Evolutionary conservation across 2,113 vertebrate species (phyloP).

Genomic region (Lophius piscatorius): DNA sequence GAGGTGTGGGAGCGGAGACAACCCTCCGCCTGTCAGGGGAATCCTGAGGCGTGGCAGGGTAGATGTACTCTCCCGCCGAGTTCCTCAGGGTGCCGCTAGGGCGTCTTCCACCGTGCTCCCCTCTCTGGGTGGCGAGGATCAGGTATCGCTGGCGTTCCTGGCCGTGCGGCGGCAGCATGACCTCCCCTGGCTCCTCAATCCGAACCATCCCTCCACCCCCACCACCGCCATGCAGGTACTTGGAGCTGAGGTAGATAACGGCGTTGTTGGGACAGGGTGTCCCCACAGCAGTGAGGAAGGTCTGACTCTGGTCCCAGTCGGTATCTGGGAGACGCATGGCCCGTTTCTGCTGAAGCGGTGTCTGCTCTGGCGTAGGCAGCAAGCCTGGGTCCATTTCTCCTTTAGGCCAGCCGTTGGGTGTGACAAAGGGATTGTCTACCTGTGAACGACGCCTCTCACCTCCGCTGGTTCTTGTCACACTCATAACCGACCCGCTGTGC

Average conservation of each 20-base stretch:
- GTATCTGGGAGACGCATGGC: slow-evolving; percentile 79
- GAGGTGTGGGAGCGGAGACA: slow-evolving; percentile 87
- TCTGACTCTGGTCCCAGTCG: slow-evolving; percentile 90
- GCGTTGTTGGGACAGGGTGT: slow-evolving; percentile 72
- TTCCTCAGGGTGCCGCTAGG: slow-evolving; percentile 71
- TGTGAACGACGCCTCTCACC: slow-evolving; percentile 77
- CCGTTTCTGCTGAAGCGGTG: slow-evolving; percentile 92
- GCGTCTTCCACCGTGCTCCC: slow-evolving; percentile 70
- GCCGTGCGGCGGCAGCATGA: slow-evolving; percentile 71
- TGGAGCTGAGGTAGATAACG: slow-evolving; percentile 85
- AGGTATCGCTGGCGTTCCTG: slow-evolving; percentile 82
- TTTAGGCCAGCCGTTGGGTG: slow-evolving; percentile 90
- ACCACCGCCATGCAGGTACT: slow-evolving; percentile 75
- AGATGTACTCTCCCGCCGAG: slow-evolving; percentile 85
- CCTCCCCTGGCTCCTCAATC: slow-evolving; percentile 78
- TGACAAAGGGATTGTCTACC: slow-evolving; percentile 84
- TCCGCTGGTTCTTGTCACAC: slow-evolving; percentile 87
- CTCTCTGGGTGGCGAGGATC: slow-evolving; percentile 73
- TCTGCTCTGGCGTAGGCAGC: slow-evolving; percentile 95
- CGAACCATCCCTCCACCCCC: slow-evolving; percentile 69
- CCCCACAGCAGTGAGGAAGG: slow-evolving; percentile 84
- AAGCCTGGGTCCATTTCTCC: slow-evolving; percentile 88
- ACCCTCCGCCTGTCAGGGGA: slow-evolving; percentile 89
- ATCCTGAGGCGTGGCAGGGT: slow-evolving; percentile 84
- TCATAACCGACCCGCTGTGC: slow-evolving; percentile 89